Conservation (phyloP, 1,140 invertebrate species). For the Drosophila ohnishii region DNA sequence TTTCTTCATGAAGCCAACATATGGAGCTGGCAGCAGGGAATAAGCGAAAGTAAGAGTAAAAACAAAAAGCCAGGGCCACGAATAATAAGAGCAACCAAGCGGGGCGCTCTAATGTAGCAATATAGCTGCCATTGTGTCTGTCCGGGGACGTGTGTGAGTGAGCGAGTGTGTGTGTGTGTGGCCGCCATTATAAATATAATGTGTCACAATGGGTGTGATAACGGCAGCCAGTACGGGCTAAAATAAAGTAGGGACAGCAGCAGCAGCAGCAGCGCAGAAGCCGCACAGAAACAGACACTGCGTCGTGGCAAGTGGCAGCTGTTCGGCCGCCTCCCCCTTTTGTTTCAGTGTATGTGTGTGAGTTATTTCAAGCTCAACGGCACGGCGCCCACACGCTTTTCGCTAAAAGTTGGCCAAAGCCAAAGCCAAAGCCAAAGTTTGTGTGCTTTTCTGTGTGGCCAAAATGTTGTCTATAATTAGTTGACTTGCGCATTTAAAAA, state of each 20-base stretch:
- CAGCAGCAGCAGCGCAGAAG: slow-evolving; percentile 33
- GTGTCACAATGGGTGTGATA: slow-evolving; percentile 76
- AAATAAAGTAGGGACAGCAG: slow-evolving; percentile 47
- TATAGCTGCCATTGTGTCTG: slow-evolving; percentile 56
- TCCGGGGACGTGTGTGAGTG: slow-evolving; percentile 13
- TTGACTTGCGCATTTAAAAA: slow-evolving; percentile 56
- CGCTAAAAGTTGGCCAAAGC: slow-evolving; percentile 38
- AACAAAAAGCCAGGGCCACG: slow-evolving; percentile 42
- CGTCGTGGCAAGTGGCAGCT: slow-evolving; percentile 56
- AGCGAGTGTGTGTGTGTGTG: slow-evolving; percentile 15
- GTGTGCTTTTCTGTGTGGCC: slow-evolving; percentile 16
- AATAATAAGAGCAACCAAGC: slow-evolving; percentile 55
- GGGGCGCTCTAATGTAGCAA: slow-evolving; percentile 47
- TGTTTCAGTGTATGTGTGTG: slow-evolving; percentile 23
- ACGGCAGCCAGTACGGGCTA: slow-evolving; percentile 51
- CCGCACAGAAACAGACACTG: slow-evolving; percentile 58
- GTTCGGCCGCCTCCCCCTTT: slow-evolving; percentile 12
- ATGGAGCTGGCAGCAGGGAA: slow-evolving; percentile 43
- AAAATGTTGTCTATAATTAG: slow-evolving; percentile 67
- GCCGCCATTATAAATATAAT: slow-evolving; percentile 77
- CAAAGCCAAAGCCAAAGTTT: not conserved
- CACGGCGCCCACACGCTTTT: slow-evolving; percentile 57
- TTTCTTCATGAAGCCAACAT: slow-evolving; percentile 67
- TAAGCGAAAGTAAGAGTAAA: slow-evolving; percentile 20
- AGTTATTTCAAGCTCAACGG: slow-evolving; percentile 50